These are phyloP conservation scores for Xenopus tropicalis DNA, from an alignment of 2,113 vertebrate genomes.

Conservation along the genomic window DNA sequence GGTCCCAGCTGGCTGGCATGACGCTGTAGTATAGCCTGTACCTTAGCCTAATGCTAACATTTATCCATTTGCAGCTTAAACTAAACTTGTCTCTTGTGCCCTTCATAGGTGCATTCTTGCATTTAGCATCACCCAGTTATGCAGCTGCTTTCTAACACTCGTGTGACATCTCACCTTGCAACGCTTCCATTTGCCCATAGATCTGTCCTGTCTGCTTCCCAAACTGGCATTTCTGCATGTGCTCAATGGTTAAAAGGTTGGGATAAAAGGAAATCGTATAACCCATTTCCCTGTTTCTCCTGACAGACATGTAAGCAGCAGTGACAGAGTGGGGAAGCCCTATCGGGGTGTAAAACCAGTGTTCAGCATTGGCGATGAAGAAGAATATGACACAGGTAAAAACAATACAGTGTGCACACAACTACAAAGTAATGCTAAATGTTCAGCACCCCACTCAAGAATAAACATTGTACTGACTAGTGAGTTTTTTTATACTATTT, in stretches of 20 bases:
- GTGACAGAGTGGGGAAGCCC: slow-evolving; percentile 90
- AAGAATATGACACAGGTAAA: slow-evolving; percentile 93
- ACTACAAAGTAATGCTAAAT: too few relatives aligned
- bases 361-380: slow-evolving; percentile 97
- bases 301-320: slow-evolving; percentile 93
- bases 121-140: background rate
- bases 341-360: slow-evolving; percentile 97
- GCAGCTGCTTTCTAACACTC: background rate
- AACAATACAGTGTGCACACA: slow-evolving; percentile 17
- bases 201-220: background rate
- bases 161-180: background rate
- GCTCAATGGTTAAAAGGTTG: slow-evolving; percentile 1
- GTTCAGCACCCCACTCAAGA: too few relatives aligned
- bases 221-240: slow-evolving; percentile 37
- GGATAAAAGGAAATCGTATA: background rate
- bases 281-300: slow-evolving; percentile 23
- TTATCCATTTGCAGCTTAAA: too few relatives aligned
- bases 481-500: too few relatives aligned
- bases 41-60: too few relatives aligned
- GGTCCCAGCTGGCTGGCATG: too few relatives aligned
- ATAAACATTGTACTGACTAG: too few relatives aligned
- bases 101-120: background rate
- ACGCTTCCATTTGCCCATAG: too few relatives aligned
- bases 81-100: background rate
- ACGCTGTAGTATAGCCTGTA: too few relatives aligned